Conservation (phyloP, 1,140 invertebrate genomes). For the Lycorma delicatula region DNA sequence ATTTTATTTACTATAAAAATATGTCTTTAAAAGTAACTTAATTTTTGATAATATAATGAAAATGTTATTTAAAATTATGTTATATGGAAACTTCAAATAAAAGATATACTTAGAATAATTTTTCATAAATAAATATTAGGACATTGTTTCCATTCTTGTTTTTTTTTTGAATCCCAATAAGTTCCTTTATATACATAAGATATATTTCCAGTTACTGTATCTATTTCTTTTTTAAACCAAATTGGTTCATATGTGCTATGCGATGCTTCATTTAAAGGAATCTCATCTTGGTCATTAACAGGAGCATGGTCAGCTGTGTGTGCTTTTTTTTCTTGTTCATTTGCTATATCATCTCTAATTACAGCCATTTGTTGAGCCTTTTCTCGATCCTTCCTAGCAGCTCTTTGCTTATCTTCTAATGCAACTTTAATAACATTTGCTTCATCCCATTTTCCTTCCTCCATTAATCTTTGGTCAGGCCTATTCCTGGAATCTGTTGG, state of each 20-base stretch:
- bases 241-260: slow-evolving; percentile 66
- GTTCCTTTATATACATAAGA: slow-evolving; percentile 77
- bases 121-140: too few relatives aligned
- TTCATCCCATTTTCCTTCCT: slow-evolving; percentile 92
- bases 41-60: too few relatives aligned
- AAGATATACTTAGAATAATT: too few relatives aligned
- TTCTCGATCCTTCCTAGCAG: slow-evolving; percentile 60
- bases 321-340: too few relatives aligned
- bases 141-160: slow-evolving; percentile 80
- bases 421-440: slow-evolving; percentile 84
- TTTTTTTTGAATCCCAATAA: slow-evolving; percentile 89
- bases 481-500: slow-evolving; percentile 87
- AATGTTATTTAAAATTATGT: too few relatives aligned
- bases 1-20: too few relatives aligned
- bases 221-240: slow-evolving; percentile 83
- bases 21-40: too few relatives aligned
- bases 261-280: slow-evolving; percentile 31
- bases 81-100: too few relatives aligned
- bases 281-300: neutral
- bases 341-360: too few relatives aligned
- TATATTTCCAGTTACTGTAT: slow-evolving; percentile 66
- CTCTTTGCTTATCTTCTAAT: slow-evolving; percentile 91
- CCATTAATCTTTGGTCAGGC: slow-evolving; percentile 96
- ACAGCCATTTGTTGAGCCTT: slow-evolving; percentile 66
- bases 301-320: neutral